phyloP scores from a whole-genome alignment of 2,797 vertebrate genomes.

The Anguilla obscura region DNA sequence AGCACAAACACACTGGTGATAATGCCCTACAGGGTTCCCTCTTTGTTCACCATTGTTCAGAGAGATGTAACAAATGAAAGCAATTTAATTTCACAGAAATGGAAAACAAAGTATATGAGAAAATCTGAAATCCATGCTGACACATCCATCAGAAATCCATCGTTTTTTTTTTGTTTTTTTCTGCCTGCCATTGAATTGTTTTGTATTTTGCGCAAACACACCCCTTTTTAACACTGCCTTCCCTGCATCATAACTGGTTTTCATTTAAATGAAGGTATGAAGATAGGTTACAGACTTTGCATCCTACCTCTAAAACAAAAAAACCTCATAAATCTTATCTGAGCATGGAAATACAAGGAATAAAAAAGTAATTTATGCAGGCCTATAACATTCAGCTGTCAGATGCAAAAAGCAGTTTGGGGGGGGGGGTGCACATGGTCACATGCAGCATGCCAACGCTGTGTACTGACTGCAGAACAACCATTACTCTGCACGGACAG shows the following conservation, averaged over 20 bases:
- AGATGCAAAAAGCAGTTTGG: neutral
- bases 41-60: neutral
- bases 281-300: neutral
- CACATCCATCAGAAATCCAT: neutral
- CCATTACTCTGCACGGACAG: neutral
- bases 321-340: neutral
- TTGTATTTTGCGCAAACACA: neutral
- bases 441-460: neutral
- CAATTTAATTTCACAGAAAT: neutral
- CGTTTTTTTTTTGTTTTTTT: neutral
- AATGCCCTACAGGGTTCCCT: neutral
- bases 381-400: neutral
- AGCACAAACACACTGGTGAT: neutral
- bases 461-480: neutral
- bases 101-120: neutral
- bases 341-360: neutral
- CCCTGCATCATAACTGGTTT: neutral
- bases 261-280: neutral
- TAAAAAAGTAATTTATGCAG: neutral
- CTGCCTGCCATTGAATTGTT: neutral
- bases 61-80: neutral
- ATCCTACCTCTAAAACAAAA: neutral
- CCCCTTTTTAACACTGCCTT: neutral
- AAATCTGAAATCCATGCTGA: conserved; percentile 5
- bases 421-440: neutral